Conservation (phyloP, 2,113 vertebrate genomes). For the Odobenus rosmarus region DNA sequence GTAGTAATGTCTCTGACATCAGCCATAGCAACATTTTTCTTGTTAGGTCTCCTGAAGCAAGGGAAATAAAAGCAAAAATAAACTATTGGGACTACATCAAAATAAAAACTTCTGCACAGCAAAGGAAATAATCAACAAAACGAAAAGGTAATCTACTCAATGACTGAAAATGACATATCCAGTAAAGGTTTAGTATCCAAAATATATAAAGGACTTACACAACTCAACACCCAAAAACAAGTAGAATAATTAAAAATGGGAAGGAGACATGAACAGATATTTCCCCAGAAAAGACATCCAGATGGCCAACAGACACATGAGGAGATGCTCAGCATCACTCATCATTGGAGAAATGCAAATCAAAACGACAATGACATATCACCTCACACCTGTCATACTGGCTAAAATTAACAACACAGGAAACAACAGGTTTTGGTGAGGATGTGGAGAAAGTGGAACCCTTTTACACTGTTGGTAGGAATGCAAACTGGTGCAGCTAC, state of each 20-base stretch:
- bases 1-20: not conserved
- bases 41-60: not conserved
- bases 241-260: too few species aligned
- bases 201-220: not conserved
- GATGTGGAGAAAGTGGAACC: too few species aligned
- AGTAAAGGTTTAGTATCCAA: not conserved
- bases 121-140: not conserved
- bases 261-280: not conserved
- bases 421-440: not conserved
- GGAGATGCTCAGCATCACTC: not conserved
- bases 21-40: not conserved
- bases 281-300: not conserved
- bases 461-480: too few species aligned
- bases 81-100: not conserved
- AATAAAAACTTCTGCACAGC: not conserved
- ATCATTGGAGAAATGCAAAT: not conserved
- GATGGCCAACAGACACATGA: not conserved
- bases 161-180: not conserved
- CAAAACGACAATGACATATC: not conserved
- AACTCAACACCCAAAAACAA: not conserved
- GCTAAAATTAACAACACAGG: not conserved
- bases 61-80: not conserved
- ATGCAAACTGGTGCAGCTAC: too few species aligned
- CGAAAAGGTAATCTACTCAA: not conserved
- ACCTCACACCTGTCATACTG: not conserved